Evolutionary conservation across 1,140 invertebrate genomes (phyloP).

Genomic region (Drosophila neocordata): DNA sequence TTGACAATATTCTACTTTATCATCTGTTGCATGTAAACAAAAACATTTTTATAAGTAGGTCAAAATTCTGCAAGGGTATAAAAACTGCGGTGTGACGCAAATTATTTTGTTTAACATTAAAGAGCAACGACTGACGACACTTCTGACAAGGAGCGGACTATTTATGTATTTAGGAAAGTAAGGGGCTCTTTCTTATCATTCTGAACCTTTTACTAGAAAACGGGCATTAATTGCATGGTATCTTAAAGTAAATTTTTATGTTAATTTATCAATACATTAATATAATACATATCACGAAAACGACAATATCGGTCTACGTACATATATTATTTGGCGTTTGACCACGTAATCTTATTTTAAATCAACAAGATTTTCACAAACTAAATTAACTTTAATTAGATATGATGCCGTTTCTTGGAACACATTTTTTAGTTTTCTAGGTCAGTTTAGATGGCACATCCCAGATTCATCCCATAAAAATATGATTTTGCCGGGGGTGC

Average conservation of each 20-base stretch:
- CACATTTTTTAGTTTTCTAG: neutral
- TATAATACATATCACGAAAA: too few relatives aligned
- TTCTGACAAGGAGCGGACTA: neutral
- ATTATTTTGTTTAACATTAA: neutral
- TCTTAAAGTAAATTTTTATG: too few relatives aligned
- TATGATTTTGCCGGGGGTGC: constrained; percentile 32
- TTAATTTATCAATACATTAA: too few relatives aligned
- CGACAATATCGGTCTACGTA: too few relatives aligned
- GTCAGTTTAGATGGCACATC: constrained; percentile 11
- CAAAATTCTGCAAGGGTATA: neutral
- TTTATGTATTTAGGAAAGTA: too few relatives aligned
- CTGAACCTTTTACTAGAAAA: too few relatives aligned
- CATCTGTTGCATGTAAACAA: neutral
- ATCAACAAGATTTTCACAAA: too few relatives aligned
- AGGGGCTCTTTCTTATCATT: too few relatives aligned
- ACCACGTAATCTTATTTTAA: too few relatives aligned
- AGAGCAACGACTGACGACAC: neutral
- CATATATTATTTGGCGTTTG: too few relatives aligned
- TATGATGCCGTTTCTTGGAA: neutral
- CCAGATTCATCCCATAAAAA: constrained; percentile 29
- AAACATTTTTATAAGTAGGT: neutral
- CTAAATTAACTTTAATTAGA: too few relatives aligned
- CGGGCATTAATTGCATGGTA: too few relatives aligned
- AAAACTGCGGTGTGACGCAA: neutral
- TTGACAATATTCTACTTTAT: neutral